Evolutionary conservation across 2,113 vertebrate genomes (phyloP).

Genomic region (Siniperca chuatsi): DNA sequence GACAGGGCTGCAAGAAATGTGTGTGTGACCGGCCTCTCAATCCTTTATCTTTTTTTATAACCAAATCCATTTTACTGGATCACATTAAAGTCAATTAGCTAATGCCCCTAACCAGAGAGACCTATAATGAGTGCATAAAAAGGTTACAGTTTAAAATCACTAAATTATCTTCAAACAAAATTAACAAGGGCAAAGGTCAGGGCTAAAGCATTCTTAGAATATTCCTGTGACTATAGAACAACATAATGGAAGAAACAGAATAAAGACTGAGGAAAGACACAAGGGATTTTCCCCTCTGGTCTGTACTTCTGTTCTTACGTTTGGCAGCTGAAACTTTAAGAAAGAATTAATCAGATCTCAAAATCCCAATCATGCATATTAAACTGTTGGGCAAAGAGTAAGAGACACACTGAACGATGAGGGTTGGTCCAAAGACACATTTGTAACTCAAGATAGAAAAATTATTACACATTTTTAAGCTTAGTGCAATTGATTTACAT

Average conservation of each 20-base stretch:
- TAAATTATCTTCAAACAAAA: not conserved
- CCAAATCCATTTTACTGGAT: conserved; percentile 2
- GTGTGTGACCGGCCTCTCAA: not conserved
- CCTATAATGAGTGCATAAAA: conserved; percentile 6
- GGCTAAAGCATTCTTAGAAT: not conserved
- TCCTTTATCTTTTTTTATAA: not conserved
- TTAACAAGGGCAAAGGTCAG: not conserved
- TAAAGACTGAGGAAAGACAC: not conserved
- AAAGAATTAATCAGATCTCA: not conserved
- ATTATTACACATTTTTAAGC: not conserved
- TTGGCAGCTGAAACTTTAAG: not conserved
- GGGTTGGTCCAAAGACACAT: not conserved
- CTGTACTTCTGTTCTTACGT: not conserved
- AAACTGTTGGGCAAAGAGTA: not conserved
- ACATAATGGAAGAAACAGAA: not conserved
- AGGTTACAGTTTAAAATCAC: not conserved
- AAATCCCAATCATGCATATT: not conserved
- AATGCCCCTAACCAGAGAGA: not conserved
- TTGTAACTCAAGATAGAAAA: not conserved
- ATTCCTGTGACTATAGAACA: not conserved
- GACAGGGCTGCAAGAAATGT: not conserved
- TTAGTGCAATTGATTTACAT: conserved; percentile 6
- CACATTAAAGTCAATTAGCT: not conserved
- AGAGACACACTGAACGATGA: not conserved
- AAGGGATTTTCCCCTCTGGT: not conserved